Evolutionary conservation across 2,888 invertebrate species (phyloP).

Genomic region (Panorpa germanica): DNA sequence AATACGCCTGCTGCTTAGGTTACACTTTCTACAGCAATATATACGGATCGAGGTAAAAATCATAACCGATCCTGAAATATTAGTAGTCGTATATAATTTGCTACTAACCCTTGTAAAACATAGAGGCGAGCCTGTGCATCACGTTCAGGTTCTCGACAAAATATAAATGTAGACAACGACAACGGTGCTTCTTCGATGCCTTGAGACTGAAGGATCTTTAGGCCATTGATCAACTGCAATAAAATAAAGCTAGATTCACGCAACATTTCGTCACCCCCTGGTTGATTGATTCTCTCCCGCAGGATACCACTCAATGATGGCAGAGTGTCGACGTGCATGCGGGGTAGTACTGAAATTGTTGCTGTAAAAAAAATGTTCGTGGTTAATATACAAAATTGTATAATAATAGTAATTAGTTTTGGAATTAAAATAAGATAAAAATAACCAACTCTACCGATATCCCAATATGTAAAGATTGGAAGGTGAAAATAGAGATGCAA

Average conservation of each 20-base stretch:
- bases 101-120: slow-evolving; percentile 51
- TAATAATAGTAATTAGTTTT: neutral
- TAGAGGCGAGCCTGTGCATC: slow-evolving; percentile 46
- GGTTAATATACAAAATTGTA: no score
- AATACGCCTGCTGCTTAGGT: slow-evolving; percentile 8
- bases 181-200: slow-evolving; percentile 64
- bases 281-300: slow-evolving; percentile 3
- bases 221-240: slow-evolving; percentile 60
- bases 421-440: slow-evolving; percentile 8
- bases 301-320: slow-evolving; percentile 21
- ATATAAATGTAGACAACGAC: slow-evolving; percentile 49
- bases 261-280: slow-evolving; percentile 28
- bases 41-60: slow-evolving; percentile 1
- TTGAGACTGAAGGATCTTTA: slow-evolving; percentile 65
- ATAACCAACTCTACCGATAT: slow-evolving; percentile 1
- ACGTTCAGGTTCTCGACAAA: slow-evolving; percentile 44
- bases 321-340: slow-evolving; percentile 55
- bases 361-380: slow-evolving; percentile 33
- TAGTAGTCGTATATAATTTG: neutral
- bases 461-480: slow-evolving; percentile 3
- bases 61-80: neutral
- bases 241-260: slow-evolving; percentile 59
- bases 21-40: slow-evolving; percentile 5
- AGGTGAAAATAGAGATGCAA: slow-evolving; percentile 4
- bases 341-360: slow-evolving; percentile 56